These are phyloP conservation scores for Cyrtodaria siliqua DNA, from an alignment of 2,888 invertebrate genomes.

Conservation along the genomic window DNA sequence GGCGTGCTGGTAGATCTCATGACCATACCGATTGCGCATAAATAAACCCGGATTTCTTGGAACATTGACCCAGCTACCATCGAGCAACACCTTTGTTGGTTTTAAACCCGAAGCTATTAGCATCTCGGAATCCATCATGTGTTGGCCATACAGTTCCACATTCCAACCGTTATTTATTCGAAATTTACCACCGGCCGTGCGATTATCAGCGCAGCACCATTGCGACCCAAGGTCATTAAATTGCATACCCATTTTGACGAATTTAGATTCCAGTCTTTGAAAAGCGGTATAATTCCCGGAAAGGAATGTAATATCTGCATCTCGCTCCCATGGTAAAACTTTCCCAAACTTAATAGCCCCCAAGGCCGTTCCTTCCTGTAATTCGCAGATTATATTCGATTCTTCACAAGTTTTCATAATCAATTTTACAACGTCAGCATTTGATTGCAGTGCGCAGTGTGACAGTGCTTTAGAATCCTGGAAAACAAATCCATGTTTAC, in stretches of 20 bases:
- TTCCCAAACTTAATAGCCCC: conserved; percentile 83
- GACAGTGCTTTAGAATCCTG: conserved; percentile 55
- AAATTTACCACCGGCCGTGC: conserved; percentile 67
- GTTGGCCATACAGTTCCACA: conserved; percentile 78
- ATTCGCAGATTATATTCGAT: conserved; percentile 72
- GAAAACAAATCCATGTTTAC: no score
- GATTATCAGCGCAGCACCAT: conserved; percentile 63
- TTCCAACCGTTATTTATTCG: conserved; percentile 66
- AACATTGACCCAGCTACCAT: conserved; percentile 75
- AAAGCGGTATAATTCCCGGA: conserved; percentile 67
- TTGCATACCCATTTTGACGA: conserved; percentile 48
- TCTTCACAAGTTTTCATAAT: conserved; percentile 67
- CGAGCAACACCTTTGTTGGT: conserved; percentile 71
- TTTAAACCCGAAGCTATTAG: conserved; percentile 51
- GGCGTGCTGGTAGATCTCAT: conserved; percentile 78
- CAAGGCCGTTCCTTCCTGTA: conserved; percentile 78
- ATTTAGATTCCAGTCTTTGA: conserved; percentile 23
- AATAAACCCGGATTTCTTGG: conserved; percentile 80
- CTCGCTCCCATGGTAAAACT: conserved; percentile 83
- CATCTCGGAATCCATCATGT: conserved; percentile 69
- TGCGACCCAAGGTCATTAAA: conserved; percentile 27
- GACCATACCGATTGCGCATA: conserved; percentile 78
- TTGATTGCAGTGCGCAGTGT: conserved; percentile 74
- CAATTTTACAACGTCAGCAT: conserved; percentile 65
- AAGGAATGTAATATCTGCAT: conserved; percentile 76